Conservation (phyloP, 2,888 invertebrate genomes). For the Zaprionus obscuricornis region DNA sequence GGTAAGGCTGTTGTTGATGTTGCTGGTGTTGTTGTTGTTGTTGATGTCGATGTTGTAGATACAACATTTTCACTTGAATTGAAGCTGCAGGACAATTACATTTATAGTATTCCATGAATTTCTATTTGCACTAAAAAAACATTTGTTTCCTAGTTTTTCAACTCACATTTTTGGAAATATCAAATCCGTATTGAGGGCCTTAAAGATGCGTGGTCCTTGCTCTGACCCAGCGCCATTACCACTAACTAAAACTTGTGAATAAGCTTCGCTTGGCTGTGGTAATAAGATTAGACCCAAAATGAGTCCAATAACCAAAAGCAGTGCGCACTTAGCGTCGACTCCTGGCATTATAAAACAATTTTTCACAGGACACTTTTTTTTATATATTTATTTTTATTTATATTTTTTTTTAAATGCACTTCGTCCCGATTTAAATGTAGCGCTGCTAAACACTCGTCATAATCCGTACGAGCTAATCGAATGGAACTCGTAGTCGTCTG, state of each 20-base stretch:
- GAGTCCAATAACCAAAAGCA: constrained; percentile 16
- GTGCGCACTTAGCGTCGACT: constrained; percentile 19
- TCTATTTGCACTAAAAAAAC: neutral
- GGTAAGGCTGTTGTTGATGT: constrained; percentile 24
- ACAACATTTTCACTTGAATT: constrained; percentile 79
- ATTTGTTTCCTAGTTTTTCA: too few relatives aligned
- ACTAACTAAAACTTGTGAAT: constrained; percentile 72
- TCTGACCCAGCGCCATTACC: constrained; percentile 45
- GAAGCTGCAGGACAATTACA: constrained; percentile 61
- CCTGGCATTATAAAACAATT: constrained; percentile 39
- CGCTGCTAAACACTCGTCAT: constrained; percentile 47
- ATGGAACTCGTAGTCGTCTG: constrained; percentile 40
- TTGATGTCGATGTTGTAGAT: constrained; percentile 59
- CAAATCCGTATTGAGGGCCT: constrained; percentile 81
- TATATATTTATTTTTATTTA: neutral
- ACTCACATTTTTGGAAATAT: constrained; percentile 81
- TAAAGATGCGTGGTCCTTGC: constrained; percentile 79
- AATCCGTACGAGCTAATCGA: constrained; percentile 45
- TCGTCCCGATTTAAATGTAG: constrained; percentile 11
- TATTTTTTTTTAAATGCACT: neutral
- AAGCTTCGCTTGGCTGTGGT: constrained; percentile 41
- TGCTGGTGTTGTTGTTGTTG: constrained; percentile 19
- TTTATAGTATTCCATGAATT: neutral
- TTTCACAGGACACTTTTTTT: constrained; percentile 42
- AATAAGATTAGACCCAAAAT: constrained; percentile 28